These are phyloP conservation scores for Acleris sparsana DNA, from an alignment of 2,888 invertebrate species.

Conservation along the genomic window DNA sequence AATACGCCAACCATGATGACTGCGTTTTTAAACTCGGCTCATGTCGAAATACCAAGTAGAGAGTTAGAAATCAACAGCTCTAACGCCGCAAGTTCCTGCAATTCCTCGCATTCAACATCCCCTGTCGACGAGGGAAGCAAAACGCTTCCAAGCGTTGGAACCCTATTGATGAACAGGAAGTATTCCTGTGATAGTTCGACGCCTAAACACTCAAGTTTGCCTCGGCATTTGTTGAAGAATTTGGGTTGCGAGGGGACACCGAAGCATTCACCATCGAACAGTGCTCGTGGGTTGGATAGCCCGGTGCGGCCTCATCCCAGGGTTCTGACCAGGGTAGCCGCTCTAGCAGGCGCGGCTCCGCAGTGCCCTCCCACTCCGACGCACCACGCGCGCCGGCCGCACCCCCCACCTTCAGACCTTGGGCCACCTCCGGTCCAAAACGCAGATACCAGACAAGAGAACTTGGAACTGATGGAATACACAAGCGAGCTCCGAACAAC, in stretches of 20 bases:
- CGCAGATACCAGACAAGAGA: slow-evolving; percentile 61
- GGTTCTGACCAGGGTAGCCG: slow-evolving; percentile 83
- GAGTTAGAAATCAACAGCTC: slow-evolving; percentile 64
- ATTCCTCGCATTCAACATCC: slow-evolving; percentile 73
- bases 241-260: slow-evolving; percentile 73
- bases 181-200: slow-evolving; percentile 73
- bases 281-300: slow-evolving; percentile 58
- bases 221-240: slow-evolving; percentile 72
- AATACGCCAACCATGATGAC: slow-evolving; percentile 79
- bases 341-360: slow-evolving; percentile 81
- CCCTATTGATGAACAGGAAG: slow-evolving; percentile 73
- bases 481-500: slow-evolving; percentile 77
- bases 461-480: slow-evolving; percentile 78
- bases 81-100: slow-evolving; percentile 70
- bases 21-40: slow-evolving; percentile 76
- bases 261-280: slow-evolving; percentile 70
- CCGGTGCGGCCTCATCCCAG: slow-evolving; percentile 85
- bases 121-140: slow-evolving; percentile 67
- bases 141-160: slow-evolving; percentile 67
- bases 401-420: slow-evolving; percentile 82
- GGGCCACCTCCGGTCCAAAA: slow-evolving; percentile 81
- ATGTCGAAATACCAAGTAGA: slow-evolving; percentile 61
- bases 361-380: slow-evolving; percentile 95
- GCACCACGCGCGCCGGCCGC: slow-evolving; percentile 89
- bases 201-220: slow-evolving; percentile 76